phyloP scores from a whole-genome alignment of 2,113 vertebrate genomes.

The Phainopepla nitens region DNA sequence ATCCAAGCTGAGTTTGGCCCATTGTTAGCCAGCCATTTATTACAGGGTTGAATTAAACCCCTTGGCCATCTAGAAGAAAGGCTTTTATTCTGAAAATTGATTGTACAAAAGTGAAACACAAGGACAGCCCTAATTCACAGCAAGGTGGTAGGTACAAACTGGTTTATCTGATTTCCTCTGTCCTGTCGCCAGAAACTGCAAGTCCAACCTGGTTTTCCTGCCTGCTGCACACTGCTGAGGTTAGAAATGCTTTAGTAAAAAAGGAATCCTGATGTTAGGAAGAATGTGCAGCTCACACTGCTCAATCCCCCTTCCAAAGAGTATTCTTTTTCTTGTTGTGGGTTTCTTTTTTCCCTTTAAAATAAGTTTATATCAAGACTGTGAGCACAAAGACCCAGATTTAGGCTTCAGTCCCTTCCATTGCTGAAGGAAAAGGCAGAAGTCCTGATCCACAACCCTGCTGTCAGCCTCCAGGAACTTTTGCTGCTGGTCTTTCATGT shows the following conservation, averaged over 20 bases:
- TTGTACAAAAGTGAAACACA: not conserved
- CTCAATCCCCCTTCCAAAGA: not conserved
- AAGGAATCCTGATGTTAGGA: not conserved
- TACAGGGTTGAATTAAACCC: conserved; percentile 3
- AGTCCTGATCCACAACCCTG: not conserved
- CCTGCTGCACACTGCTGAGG: not conserved
- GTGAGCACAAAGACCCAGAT: not conserved
- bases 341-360: not conserved
- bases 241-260: not conserved
- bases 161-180: not conserved
- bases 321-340: not conserved
- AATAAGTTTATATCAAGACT: not conserved
- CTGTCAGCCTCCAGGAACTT: not conserved
- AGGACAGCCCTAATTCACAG: not conserved
- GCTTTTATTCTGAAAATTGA: not conserved
- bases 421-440: not conserved
- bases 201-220: not conserved
- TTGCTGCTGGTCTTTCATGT: not conserved
- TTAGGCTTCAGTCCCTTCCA: not conserved
- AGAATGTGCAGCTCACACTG: not conserved
- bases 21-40: conserved; percentile 3
- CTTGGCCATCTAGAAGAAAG: not conserved
- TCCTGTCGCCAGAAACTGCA: not conserved
- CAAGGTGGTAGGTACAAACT: not conserved
- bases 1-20: conserved; percentile 21